Conservation (phyloP, 2,888 invertebrate genomes). For the Spilarctia lutea region DNA sequence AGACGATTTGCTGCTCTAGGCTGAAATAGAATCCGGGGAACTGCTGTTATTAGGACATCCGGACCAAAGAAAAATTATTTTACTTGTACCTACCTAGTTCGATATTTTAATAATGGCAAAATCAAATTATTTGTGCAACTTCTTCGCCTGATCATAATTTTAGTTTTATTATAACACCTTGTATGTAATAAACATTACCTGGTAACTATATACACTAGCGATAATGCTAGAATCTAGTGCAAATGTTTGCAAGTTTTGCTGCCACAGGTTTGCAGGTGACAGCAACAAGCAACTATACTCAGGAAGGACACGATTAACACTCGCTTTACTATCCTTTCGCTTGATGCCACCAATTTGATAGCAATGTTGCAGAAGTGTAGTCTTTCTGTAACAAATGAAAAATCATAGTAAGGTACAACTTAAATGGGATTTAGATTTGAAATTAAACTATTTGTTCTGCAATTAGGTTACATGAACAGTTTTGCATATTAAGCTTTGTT, state of each 20-base stretch:
- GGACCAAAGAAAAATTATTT: not conserved
- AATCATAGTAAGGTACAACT: slow-evolving; percentile 1
- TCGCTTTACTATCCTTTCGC: slow-evolving; percentile 83
- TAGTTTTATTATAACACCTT: slow-evolving; percentile 25
- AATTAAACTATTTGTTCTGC: no score
- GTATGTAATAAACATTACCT: slow-evolving; percentile 85
- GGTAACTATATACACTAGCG: slow-evolving; percentile 93
- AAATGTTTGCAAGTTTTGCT: slow-evolving; percentile 92
- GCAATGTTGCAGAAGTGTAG: slow-evolving; percentile 93
- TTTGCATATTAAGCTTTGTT: no score
- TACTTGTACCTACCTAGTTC: not conserved
- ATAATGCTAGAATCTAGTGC: slow-evolving; percentile 93
- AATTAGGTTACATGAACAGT: no score
- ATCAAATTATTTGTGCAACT: not conserved
- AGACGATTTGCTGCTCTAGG: no score
- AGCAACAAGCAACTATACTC: slow-evolving; percentile 96
- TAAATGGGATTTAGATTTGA: not conserved
- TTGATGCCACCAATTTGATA: slow-evolving; percentile 94
- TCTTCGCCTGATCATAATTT: not conserved
- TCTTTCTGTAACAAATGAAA: slow-evolving; percentile 83
- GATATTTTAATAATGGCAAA: not conserved
- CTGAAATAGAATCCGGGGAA: no score
- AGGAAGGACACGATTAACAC: slow-evolving; percentile 90
- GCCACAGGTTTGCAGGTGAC: slow-evolving; percentile 98
- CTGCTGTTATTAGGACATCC: no score